Evolutionary conservation across 1,140 invertebrate genomes (phyloP).

Genomic region (Lucilia sericata): DNA sequence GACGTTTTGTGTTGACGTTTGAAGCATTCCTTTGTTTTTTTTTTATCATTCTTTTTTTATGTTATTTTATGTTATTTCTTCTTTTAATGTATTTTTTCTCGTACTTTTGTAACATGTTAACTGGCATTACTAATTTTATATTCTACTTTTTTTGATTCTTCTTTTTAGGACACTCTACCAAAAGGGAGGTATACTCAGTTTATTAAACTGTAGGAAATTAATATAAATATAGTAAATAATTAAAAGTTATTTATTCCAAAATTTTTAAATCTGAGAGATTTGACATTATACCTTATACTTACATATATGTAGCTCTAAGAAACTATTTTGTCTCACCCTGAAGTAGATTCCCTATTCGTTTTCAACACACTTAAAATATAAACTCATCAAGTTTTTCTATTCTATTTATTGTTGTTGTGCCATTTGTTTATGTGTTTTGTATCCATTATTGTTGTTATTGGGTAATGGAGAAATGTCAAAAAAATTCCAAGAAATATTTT

Average conservation of each 20-base stretch:
- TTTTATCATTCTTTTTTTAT: neutral
- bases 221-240: too few relatives aligned
- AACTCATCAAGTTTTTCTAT: neutral
- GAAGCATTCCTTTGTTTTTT: slow-evolving; percentile 43
- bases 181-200: neutral
- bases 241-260: too few relatives aligned
- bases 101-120: slow-evolving; percentile 40
- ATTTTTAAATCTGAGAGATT: too few relatives aligned
- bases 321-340: too few relatives aligned
- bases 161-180: neutral
- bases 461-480: slow-evolving; percentile 6
- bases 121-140: slow-evolving; percentile 42
- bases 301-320: too few relatives aligned
- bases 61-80: neutral
- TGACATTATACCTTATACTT: too few relatives aligned
- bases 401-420: neutral
- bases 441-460: neutral
- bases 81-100: neutral
- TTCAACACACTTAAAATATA: too few relatives aligned
- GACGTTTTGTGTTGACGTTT: slow-evolving; percentile 44
- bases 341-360: too few relatives aligned
- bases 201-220: neutral
- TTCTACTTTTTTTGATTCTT: neutral
- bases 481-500: slow-evolving; percentile 34
- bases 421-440: neutral